phyloP scores from a whole-genome alignment of 2,797 vertebrate genomes.

The Cyclura pinguis region DNA sequence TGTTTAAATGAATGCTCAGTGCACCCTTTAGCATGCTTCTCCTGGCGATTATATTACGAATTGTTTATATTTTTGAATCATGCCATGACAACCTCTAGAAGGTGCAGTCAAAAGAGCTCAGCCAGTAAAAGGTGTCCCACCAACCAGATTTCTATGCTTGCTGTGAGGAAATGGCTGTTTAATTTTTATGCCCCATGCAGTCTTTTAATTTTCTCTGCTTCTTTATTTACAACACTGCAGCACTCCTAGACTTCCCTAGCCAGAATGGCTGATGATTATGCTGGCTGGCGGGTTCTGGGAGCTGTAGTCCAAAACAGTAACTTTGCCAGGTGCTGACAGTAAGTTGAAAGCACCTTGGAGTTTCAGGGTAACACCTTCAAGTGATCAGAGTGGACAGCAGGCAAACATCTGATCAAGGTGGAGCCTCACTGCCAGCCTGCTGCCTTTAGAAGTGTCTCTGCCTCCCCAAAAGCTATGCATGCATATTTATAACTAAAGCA shows the following conservation, averaged over 20 bases:
- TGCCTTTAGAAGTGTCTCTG: background rate
- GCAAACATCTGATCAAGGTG: background rate
- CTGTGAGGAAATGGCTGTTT: slow-evolving; percentile 7
- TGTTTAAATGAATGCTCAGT: background rate
- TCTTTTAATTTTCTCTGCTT: background rate
- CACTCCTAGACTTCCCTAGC: no score
- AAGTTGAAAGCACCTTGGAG: background rate
- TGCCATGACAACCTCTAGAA: background rate
- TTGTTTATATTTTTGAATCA: background rate
- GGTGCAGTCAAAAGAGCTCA: background rate
- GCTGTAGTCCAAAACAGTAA: no score
- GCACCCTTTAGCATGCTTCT: background rate
- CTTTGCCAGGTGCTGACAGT: background rate
- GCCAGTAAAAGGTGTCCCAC: background rate
- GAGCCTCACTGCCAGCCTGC: background rate
- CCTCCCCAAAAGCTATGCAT: background rate
- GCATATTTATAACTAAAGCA: background rate
- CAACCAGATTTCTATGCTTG: background rate
- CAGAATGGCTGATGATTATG: no score
- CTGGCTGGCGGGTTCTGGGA: no score
- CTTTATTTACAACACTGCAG: slow-evolving; percentile 11
- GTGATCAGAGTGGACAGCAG: no score
- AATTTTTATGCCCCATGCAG: background rate
- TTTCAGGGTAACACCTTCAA: background rate
- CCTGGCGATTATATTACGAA: background rate